Evolutionary conservation across 1,140 invertebrate species (phyloP), one percentile per base, ranked within the genome.

Genomic region (Ostrea denselamellosa): DNA sequence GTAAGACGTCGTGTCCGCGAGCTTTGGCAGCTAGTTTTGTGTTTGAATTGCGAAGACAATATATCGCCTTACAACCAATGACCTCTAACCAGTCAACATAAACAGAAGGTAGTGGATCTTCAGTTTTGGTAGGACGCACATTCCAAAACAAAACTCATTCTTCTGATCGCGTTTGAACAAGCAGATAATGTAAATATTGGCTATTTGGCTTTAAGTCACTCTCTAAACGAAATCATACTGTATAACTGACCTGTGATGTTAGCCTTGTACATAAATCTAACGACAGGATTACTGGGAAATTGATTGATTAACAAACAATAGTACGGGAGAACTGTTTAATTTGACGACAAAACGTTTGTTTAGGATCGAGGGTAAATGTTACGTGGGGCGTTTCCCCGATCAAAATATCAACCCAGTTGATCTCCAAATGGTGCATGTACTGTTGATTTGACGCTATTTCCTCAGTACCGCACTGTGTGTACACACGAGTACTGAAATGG

Each of bases 221-320:
- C 28, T 77, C 68, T 28, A 77, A 77, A 77, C 68, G 68, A 77
- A 77, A 77, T 7, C 68, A 77, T 34, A 77, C 25, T 77, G 68
- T 28, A 77, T 28, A 28, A 12, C 68, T 77, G 68, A 77, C 68
- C 68, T 77, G 28, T 28, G 10, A 34, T 77, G 68, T 77, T 77
- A 34, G 25, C 25, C 68, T 77, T 77, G 28, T 25, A 77, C 68
- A 77, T 77, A 77, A 17, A 77, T 14, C 68, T 77, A 77, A 77
- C 68, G 68, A 77, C 28, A 34, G 68, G 68, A 77, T 77, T 34
- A 77, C 68, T 17, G 8, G 68, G 28, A 25, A 77, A 77, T 77
- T 77, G 68, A 77, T 77, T 77, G 68, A 77, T 77, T 77, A 77
- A 77, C 68, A 77, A 77, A 77, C 68, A 77, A 77, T 77, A 77